Evolutionary conservation across 2,888 invertebrate genomes (phyloP).

Genomic region (Marronus borbonicus): DNA sequence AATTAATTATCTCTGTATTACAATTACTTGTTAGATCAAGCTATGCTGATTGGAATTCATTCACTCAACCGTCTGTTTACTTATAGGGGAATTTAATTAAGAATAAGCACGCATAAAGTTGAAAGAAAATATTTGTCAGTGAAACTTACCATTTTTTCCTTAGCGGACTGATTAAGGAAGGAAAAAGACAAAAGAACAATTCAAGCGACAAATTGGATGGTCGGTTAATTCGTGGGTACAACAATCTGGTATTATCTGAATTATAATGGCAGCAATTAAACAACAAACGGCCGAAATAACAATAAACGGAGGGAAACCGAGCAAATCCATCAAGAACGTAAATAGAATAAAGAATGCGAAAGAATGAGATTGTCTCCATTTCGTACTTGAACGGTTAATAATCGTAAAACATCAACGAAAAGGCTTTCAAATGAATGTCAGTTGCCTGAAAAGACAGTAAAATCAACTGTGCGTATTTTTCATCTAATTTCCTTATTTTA

Average conservation of each 20-base stretch:
- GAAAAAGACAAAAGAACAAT: slow-evolving; percentile 23
- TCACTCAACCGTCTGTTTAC: too few relatives aligned
- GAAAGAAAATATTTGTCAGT: neutral
- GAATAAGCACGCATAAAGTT: neutral
- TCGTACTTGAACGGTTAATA: slow-evolving; percentile 11
- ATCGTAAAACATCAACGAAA: slow-evolving; percentile 13
- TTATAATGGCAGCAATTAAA: slow-evolving; percentile 27
- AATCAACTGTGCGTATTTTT: neutral
- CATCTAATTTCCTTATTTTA: neutral
- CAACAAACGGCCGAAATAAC: slow-evolving; percentile 25
- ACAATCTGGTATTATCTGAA: slow-evolving; percentile 23
- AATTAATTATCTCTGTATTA: too few relatives aligned
- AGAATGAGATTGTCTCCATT: neutral
- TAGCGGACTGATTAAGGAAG: neutral
- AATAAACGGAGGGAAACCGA: slow-evolving; percentile 24
- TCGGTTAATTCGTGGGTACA: slow-evolving; percentile 26
- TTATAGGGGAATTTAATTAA: too few relatives aligned
- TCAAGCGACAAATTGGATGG: slow-evolving; percentile 10
- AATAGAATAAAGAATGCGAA: slow-evolving; percentile 13
- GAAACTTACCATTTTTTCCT: neutral
- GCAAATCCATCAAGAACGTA: slow-evolving; percentile 20
- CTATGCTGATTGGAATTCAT: too few relatives aligned
- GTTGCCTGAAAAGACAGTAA: neutral
- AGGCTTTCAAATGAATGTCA: neutral
- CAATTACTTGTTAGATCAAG: too few relatives aligned